Conservation (phyloP, 2,113 vertebrate genomes). For the Nyctibius bracteatus region DNA sequence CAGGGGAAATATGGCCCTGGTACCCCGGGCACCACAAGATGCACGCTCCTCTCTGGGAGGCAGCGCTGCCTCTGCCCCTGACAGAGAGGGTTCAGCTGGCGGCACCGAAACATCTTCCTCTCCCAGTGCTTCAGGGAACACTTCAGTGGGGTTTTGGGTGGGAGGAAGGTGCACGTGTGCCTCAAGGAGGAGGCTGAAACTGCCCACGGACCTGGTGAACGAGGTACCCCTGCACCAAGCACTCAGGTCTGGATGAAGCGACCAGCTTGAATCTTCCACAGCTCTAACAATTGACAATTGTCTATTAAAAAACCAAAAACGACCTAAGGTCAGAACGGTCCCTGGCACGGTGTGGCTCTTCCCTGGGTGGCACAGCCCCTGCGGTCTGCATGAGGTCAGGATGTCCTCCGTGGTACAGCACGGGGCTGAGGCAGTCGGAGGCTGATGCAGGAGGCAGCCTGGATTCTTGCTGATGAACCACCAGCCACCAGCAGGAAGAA, state of each 20-base stretch:
- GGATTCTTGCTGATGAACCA: neutral
- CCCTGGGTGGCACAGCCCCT: neutral
- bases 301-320: neutral
- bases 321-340: neutral
- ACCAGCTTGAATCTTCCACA: neutral
- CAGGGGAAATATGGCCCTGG: neutral
- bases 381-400: neutral
- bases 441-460: neutral
- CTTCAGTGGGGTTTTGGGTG: neutral
- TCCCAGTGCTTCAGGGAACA: neutral
- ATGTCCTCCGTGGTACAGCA: neutral
- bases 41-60: neutral
- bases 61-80: neutral
- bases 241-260: neutral
- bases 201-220: neutral
- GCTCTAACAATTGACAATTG: neutral
- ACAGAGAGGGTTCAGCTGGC: neutral
- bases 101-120: neutral
- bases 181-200: neutral
- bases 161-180: rapidly evolving
- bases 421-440: neutral
- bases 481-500: neutral
- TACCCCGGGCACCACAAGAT: rapidly evolving
- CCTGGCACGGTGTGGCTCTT: neutral
- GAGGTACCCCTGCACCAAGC: rapidly evolving